Evolutionary conservation across 2,113 vertebrate species (phyloP), one percentile per base, ranked within the genome.

Genomic region (Lasiurus borealis): DNA sequence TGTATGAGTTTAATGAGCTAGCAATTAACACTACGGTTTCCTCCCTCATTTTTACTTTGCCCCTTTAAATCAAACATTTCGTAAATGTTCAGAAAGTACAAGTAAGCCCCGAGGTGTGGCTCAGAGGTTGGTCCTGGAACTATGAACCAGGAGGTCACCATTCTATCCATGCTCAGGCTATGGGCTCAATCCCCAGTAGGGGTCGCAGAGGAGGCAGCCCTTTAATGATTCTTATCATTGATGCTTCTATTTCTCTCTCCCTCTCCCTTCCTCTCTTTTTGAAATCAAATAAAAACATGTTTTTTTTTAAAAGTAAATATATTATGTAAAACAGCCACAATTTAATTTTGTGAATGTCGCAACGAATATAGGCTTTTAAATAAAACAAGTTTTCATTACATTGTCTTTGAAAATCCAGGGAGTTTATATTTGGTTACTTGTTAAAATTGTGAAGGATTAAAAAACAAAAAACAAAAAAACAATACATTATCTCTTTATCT

Each of bases 21-120:
- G 52, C 27, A 57, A 71, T 91, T 64, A 80, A 21, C 96, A 87
- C 27, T 27, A 50, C 0, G 36, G 76, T 64, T 81, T 68, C 88
- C 46, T 64, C 29, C 8, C 46, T 86, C 36, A 40, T 82, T 88
- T 82, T 76, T 57, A n/a, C 48, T 88, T 69, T 83, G 76, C 2
- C 25, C 59, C 92, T 97, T 90, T 40, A 90, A 94, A 75, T 62
- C 88, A 93, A 96, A 13, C 13, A 76, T 62, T 83, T 88, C 69
- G 89, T 78, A 68, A 71, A 44, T 27, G 46, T 83, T 73, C 72
- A 1, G 29, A 13, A 71, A 73, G 75, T 40, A 19, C 16, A 1
- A 18, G 16, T 36, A 66, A 76, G 57, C 57, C 57, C 57, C 23
- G 0, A 1, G 9, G 59, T 62, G 59, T 62, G 59, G 23, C 59